Evolutionary conservation across 2,888 invertebrate species (phyloP).

Genomic region (Strigamia transsilvanica): DNA sequence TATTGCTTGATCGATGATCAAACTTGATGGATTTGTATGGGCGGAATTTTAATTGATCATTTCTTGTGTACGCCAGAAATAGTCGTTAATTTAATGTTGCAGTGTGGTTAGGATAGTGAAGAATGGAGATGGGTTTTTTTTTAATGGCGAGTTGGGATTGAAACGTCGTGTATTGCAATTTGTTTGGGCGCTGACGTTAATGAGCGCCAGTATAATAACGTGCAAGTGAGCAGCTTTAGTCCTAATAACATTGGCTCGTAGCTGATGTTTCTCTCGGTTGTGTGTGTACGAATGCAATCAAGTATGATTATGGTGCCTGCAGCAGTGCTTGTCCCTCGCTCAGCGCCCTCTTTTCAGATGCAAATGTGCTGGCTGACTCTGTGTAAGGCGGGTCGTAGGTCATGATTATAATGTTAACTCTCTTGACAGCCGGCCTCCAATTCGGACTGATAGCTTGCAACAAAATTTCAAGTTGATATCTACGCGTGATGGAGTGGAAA

Average conservation of each 20-base stretch:
- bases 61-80: too few species aligned
- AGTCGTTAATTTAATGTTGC: background rate
- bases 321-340: slow-evolving; percentile 20
- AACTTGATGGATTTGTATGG: too few species aligned
- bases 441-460: slow-evolving; percentile 26
- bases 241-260: slow-evolving; percentile 25
- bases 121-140: background rate
- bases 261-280: slow-evolving; percentile 21
- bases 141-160: background rate
- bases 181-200: slow-evolving; percentile 1
- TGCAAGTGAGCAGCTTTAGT: slow-evolving; percentile 30
- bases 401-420: slow-evolving; percentile 30
- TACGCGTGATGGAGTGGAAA: slow-evolving; percentile 26
- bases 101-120: background rate
- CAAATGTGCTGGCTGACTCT: background rate
- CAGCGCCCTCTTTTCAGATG: slow-evolving; percentile 20
- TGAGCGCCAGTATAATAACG: slow-evolving; percentile 8
- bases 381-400: slow-evolving; percentile 26
- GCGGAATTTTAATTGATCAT: too few species aligned
- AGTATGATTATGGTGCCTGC: slow-evolving; percentile 30
- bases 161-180: slow-evolving; percentile 1
- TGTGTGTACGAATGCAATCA: slow-evolving; percentile 30
- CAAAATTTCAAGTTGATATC: slow-evolving; percentile 21
- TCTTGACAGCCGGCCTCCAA: slow-evolving; percentile 30
- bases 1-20: background rate